Base-by-base conservation (phyloP, 2,797 vertebrate genomes). In the Ispidina lecontei region DNA sequence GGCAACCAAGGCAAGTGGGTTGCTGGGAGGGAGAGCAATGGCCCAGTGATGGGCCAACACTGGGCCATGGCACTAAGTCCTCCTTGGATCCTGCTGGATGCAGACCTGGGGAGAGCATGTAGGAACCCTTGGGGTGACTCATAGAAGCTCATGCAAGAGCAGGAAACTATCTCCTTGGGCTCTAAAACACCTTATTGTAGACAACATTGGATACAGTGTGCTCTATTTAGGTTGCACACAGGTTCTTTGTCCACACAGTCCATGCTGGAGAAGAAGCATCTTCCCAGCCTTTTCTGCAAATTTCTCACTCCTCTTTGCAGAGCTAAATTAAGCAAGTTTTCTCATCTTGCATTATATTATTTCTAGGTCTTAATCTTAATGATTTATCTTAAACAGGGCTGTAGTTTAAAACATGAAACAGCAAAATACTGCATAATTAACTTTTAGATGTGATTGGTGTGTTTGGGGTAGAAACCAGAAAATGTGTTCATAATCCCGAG, bases 131-230 rank as follows among this genome's bases (percentile, higher is more conserved):
- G 1, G 4, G 4, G 15, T 35, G 41, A 26, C 31, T 9, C 22
- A 4, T 20, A 31, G 2, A 20, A 56, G n/a, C 56, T 47, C 15
- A 4, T 3, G 29, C 4, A 25, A 43, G 28, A 54, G 25, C 3
- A 73, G 31, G 33, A 67, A n/a, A 26, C 28, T 14, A 63, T 21
- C 39, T 58, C 44, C 37, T 25, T 25, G 52, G 8, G 28, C 39
- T 59, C 13, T 26, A 31, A 67, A 20, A 31, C 35, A 41, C 25
- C 12, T 26, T 31, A 4, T 2, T 28, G 23, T 8, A 22, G 23
- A 15, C 18, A 52, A 9, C 7, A 4, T 15, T 39, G 25, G 15
- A 10, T 8, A 8, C 12, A 21, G 3, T 0, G 0, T n/a, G 49
- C 49, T 49, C 7, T 35, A 1, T 63, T 63, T 31, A 33, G 44